Percentiles rank a stretch among this genome's conserved stretches.
Evolutionary conservation across 2,888 invertebrate genomes (phyloP).

Genomic region (Gibbula magus): DNA sequence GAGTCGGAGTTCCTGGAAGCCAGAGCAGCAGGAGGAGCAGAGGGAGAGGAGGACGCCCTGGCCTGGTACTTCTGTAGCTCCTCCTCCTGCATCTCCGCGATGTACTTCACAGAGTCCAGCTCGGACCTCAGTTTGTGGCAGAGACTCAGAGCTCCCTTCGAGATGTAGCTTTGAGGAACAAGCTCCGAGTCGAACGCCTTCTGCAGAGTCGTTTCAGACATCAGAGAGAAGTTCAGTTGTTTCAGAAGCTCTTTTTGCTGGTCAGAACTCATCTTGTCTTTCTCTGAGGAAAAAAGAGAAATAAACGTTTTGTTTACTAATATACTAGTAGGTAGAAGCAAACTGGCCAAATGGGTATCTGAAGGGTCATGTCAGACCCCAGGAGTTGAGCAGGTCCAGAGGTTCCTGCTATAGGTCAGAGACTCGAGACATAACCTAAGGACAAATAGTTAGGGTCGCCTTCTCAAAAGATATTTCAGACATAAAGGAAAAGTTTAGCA

Average conservation of each 20-base stretch:
- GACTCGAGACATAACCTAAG: too few relatives aligned
- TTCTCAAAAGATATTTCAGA: too few relatives aligned
- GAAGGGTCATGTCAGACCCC: too few relatives aligned
- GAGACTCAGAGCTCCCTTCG: constrained; percentile 67
- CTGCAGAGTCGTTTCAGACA: constrained; percentile 67
- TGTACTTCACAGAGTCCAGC: constrained; percentile 63
- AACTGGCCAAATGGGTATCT: too few relatives aligned
- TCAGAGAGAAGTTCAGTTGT: constrained; percentile 65
- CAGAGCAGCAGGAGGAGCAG: background rate
- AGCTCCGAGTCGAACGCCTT: constrained; percentile 67
- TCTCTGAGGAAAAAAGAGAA: constrained; percentile 48
- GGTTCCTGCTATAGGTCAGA: too few relatives aligned
- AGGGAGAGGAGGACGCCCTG: constrained; percentile 16
- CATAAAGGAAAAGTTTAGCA: too few relatives aligned
- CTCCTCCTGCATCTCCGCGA: constrained; percentile 64
- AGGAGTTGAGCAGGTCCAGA: too few relatives aligned
- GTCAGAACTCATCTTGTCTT: constrained; percentile 55
- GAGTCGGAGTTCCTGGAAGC: constrained; percentile 5
- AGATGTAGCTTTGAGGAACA: constrained; percentile 63
- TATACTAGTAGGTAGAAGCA: too few relatives aligned
- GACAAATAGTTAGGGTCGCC: too few relatives aligned
- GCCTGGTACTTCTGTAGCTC: constrained; percentile 51
- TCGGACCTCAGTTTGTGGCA: constrained; percentile 65
- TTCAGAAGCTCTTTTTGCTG: constrained; percentile 62
- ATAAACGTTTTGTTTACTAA: too few relatives aligned